phyloP scores from a whole-genome alignment of 2,888 invertebrate species.

The Aphelenchoides bicaudatus region DNA sequence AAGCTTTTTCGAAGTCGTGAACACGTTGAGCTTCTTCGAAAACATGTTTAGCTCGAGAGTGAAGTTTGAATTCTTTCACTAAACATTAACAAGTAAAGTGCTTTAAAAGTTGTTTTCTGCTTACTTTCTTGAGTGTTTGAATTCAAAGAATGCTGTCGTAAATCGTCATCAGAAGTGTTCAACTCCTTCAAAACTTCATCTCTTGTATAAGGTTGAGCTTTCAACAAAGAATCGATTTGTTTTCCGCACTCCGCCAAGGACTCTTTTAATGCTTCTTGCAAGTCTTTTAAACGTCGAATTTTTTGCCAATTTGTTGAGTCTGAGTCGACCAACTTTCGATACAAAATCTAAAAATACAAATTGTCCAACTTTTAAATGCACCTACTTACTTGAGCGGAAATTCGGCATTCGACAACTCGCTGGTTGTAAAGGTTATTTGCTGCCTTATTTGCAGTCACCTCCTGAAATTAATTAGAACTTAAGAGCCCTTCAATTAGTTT shows the following conservation, averaged over 20 bases:
- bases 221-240: neutral
- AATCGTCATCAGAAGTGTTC: slow-evolving; percentile 64
- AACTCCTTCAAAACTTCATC: slow-evolving; percentile 67
- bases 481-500: slow-evolving; percentile 37
- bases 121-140: slow-evolving; percentile 63
- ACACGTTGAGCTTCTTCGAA: slow-evolving; percentile 79
- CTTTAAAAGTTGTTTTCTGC: slow-evolving; percentile 24
- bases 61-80: slow-evolving; percentile 68
- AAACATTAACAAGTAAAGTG: slow-evolving; percentile 24
- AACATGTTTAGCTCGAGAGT: slow-evolving; percentile 83
- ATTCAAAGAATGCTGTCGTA: slow-evolving; percentile 37
- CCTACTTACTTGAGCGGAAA: slow-evolving; percentile 74
- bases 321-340: neutral
- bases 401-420: slow-evolving; percentile 86
- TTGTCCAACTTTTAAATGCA: neutral
- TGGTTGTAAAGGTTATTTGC: slow-evolving; percentile 83
- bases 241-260: slow-evolving; percentile 3
- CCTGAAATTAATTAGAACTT: too few relatives aligned
- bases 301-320: slow-evolving; percentile 67
- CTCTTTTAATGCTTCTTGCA: neutral
- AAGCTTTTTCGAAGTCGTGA: slow-evolving; percentile 71
- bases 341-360: slow-evolving; percentile 12
- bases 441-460: slow-evolving; percentile 81
- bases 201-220: slow-evolving; percentile 68
- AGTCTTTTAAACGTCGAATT: slow-evolving; percentile 61